phyloP scores from a whole-genome alignment of 1,140 invertebrate genomes.

The Pomacea maculata region DNA sequence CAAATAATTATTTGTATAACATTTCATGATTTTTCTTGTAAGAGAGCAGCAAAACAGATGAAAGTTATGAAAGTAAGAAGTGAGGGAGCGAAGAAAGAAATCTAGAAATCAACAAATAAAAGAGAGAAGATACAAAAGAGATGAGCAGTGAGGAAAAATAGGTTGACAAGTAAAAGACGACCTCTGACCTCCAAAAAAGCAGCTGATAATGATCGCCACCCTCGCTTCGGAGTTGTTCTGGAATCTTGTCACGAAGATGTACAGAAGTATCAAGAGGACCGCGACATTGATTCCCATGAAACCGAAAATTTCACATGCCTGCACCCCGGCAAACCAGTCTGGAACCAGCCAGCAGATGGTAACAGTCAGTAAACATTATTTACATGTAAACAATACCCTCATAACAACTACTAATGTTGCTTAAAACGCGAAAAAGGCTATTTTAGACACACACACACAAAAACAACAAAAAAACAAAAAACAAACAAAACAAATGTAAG shows the following conservation, averaged over 20 bases:
- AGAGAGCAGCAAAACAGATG: background rate
- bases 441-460: too few relatives aligned
- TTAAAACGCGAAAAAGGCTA: too few relatives aligned
- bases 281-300: conserved; percentile 24
- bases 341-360: background rate
- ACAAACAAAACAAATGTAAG: too few relatives aligned
- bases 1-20: too few relatives aligned
- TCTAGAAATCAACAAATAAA: conserved; percentile 5
- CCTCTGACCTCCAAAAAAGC: conserved; percentile 8
- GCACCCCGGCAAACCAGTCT: conserved; percentile 23
- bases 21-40: too few relatives aligned
- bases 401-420: too few relatives aligned
- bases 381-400: background rate
- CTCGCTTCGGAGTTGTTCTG: conserved; percentile 9
- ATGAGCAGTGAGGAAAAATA: background rate
- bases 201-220: conserved; percentile 14
- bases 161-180: background rate
- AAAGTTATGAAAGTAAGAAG: background rate
- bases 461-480: too few relatives aligned
- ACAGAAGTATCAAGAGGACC: conserved; percentile 15
- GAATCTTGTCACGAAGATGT: conserved; percentile 7
- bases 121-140: background rate
- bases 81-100: conserved; percentile 4
- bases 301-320: conserved; percentile 25
- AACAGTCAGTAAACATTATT: background rate